A percentile compares a stretch with the other conserved stretches of the same genome.
Evolutionary conservation across 2,888 invertebrate genomes (phyloP).

Genomic region (Lithophane semibrunnea): DNA sequence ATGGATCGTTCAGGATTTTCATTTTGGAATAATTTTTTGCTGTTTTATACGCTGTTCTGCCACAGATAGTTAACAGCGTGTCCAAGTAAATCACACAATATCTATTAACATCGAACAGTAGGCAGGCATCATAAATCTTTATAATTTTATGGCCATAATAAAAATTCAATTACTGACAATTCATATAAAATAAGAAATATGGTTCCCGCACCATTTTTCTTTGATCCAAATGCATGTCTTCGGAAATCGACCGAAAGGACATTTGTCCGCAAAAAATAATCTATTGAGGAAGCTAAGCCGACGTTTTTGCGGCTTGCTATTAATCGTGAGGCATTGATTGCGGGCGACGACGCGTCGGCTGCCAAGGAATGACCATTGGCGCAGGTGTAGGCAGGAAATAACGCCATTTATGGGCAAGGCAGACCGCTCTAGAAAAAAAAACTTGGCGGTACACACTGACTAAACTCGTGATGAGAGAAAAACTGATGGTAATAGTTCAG

Average conservation of each 20-base stretch:
- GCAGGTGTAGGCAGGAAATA: constrained; percentile 74
- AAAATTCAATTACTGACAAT: constrained; percentile 5
- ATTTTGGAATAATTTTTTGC: constrained; percentile 16
- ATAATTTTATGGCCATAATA: not conserved
- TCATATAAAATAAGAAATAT: constrained; percentile 22
- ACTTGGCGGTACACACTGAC: constrained; percentile 41
- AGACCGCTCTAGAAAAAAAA: constrained; percentile 67
- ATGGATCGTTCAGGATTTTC: constrained; percentile 4
- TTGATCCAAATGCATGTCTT: constrained; percentile 52
- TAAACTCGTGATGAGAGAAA: constrained; percentile 71
- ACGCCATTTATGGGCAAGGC: constrained; percentile 72
- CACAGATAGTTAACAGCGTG: not conserved
- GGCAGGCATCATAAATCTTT: not conserved
- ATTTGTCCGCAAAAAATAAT: constrained; percentile 59
- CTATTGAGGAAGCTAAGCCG: constrained; percentile 63
- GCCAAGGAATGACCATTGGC: constrained; percentile 66
- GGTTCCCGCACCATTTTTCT: constrained; percentile 16
- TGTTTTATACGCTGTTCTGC: not conserved
- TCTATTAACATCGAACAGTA: constrained; percentile 1
- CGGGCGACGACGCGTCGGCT: constrained; percentile 60
- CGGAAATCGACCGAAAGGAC: constrained; percentile 62
- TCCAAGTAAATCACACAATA: not conserved
- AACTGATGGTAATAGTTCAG: constrained; percentile 77
- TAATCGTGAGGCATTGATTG: constrained; percentile 69
- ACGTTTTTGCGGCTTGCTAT: constrained; percentile 65